Conservation (phyloP, 2,113 vertebrate genomes). For the Hypanus sabinus region DNA sequence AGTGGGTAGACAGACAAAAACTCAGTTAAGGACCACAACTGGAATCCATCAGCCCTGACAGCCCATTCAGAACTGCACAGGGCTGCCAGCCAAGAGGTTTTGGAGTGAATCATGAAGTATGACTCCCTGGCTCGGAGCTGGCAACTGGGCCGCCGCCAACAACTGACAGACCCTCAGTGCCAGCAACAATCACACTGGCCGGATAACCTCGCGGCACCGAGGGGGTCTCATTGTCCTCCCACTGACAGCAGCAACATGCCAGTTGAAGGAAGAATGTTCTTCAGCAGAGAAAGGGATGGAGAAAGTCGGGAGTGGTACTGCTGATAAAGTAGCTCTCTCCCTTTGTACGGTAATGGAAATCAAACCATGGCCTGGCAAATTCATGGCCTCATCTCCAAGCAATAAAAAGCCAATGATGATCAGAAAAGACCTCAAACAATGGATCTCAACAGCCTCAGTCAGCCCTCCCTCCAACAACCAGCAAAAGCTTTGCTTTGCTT, state of each 20-base stretch:
- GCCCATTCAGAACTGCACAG: too few species aligned
- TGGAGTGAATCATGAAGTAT: too few species aligned
- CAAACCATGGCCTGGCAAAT: background rate
- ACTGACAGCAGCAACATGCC: background rate
- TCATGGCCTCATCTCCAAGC: background rate
- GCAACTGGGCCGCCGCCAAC: too few species aligned
- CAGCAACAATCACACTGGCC: background rate
- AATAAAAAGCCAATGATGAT: background rate
- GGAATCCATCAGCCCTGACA: too few species aligned
- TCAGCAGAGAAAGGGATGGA: background rate
- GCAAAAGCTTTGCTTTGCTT: too few species aligned
- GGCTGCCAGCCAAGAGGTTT: too few species aligned
- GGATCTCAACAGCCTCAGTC: background rate
- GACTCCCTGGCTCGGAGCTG: too few species aligned
- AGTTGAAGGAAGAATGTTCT: background rate
- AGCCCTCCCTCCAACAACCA: background rate
- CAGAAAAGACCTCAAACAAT: background rate
- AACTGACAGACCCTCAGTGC: background rate
- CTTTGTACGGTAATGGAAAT: background rate
- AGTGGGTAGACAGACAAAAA: too few species aligned
- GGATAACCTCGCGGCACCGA: background rate
- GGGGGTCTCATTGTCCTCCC: too few species aligned
- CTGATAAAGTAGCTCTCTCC: background rate
- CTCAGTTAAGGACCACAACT: too few species aligned
- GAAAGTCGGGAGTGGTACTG: background rate